phyloP scores from a whole-genome alignment of 2,797 vertebrate species.

The Acestrorhynchus altus region DNA sequence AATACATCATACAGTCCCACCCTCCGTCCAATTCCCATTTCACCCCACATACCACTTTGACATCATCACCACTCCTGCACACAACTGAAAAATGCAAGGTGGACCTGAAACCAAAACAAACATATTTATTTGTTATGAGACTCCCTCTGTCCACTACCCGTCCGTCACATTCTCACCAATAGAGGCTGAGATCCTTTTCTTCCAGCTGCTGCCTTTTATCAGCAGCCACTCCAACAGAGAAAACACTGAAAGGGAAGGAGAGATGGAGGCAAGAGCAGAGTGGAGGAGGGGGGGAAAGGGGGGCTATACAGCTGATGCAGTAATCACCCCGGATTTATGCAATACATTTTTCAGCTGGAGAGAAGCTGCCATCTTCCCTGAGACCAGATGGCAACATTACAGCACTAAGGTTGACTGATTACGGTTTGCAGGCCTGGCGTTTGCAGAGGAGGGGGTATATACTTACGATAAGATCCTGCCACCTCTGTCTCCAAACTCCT shows the following conservation, averaged over 20 bases:
- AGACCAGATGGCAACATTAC: conserved; percentile 84
- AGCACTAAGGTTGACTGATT: conserved; percentile 81
- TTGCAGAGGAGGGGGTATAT: conserved; percentile 16
- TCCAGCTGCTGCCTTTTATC: conserved; percentile 30
- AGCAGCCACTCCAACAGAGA: conserved; percentile 35
- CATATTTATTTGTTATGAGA: not conserved
- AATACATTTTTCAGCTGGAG: conserved; percentile 78
- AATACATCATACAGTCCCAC: not conserved
- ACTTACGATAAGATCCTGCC: conserved; percentile 39
- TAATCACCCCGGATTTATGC: conserved; percentile 77
- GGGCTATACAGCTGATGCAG: conserved; percentile 71
- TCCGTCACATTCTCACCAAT: conserved; percentile 30
- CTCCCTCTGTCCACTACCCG: not conserved
- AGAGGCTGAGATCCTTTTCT: conserved; percentile 26
- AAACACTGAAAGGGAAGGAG: conserved; percentile 17
- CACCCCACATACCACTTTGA: not conserved
- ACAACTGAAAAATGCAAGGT: not conserved
- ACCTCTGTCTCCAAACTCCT: conserved; percentile 26
- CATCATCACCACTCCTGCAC: not conserved
- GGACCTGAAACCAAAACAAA: not conserved
- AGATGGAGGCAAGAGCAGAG: not conserved
- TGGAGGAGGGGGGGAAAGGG: conserved; percentile 20
- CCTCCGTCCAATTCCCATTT: not conserved
- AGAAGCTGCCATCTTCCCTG: conserved; percentile 72
- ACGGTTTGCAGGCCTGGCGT: conserved; percentile 68